Evolutionary conservation across 2,888 invertebrate species (phyloP).

Genomic region (Eupithecia dodoneata): DNA sequence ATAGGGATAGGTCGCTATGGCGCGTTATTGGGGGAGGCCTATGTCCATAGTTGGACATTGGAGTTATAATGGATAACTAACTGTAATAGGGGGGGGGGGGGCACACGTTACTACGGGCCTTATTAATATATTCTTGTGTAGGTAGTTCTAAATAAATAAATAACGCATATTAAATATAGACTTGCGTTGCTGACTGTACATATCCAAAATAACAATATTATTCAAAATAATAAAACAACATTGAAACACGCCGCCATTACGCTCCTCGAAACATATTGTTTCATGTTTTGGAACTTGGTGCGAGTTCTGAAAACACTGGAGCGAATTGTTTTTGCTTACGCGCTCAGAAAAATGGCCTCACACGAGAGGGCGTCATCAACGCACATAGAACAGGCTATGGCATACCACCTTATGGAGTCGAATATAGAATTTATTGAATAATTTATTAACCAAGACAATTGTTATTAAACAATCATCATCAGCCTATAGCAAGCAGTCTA

Average conservation of each 20-base stretch:
- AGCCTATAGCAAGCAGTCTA: too few relatives aligned
- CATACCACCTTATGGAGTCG: constrained; percentile 25
- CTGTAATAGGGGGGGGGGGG: too few relatives aligned
- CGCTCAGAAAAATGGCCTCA: constrained; percentile 49
- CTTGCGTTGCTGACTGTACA: not conserved
- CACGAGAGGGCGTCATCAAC: constrained; percentile 42
- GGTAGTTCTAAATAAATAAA: too few relatives aligned
- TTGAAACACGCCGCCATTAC: constrained; percentile 3
- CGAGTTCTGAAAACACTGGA: constrained; percentile 32
- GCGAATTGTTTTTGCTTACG: constrained; percentile 43
- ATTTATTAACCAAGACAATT: too few relatives aligned
- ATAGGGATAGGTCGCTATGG: too few relatives aligned
- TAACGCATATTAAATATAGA: not conserved
- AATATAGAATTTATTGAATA: not conserved
- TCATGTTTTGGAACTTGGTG: constrained; percentile 16
- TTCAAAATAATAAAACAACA: constrained; percentile 13
- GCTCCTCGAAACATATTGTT: constrained; percentile 11
- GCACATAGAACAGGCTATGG: constrained; percentile 16
- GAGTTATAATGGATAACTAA: too few relatives aligned
- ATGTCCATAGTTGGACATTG: too few relatives aligned
- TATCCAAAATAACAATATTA: not conserved
- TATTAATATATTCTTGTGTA: too few relatives aligned
- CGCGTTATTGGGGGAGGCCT: too few relatives aligned
- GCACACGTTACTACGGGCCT: too few relatives aligned
- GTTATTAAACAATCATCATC: too few relatives aligned